Conservation (phyloP, 2,797 vertebrate genomes). For the Chanos chanos region DNA sequence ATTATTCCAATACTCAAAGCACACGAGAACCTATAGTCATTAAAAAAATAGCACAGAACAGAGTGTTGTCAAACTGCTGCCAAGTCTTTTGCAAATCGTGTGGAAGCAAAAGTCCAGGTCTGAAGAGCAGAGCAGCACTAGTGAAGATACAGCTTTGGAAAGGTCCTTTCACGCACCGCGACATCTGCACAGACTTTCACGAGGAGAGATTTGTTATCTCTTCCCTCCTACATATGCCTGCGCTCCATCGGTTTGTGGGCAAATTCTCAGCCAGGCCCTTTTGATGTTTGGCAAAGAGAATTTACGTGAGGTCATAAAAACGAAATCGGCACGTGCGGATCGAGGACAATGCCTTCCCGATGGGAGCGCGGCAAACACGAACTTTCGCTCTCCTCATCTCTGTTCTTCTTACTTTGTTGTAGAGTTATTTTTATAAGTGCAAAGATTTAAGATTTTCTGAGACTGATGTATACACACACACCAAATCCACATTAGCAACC, state of each 20-base stretch:
- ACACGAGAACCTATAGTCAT: no score
- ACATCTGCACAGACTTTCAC: no score
- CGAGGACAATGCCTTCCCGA: conserved; percentile 19
- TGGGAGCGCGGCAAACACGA: conserved; percentile 42
- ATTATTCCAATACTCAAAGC: no score
- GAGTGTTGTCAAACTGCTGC: no score
- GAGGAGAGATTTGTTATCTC: no score
- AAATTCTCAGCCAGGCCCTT: conserved; percentile 32
- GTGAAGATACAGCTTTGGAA: no score
- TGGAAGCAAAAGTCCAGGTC: no score
- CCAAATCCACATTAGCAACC: no score
- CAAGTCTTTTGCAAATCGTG: no score
- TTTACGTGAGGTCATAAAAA: conserved; percentile 44
- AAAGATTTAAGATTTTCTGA: not conserved
- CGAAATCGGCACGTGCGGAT: conserved; percentile 22
- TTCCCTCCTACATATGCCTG: not conserved
- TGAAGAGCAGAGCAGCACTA: no score
- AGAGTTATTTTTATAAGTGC: not conserved
- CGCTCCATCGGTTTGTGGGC: conserved; percentile 20
- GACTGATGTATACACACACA: not conserved
- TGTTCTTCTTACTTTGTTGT: conserved; percentile 4
- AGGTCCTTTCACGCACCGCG: no score
- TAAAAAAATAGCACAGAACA: no score
- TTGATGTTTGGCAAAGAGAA: conserved; percentile 45
- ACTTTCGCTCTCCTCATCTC: conserved; percentile 7